phyloP scores from a whole-genome alignment of 1,140 invertebrate genomes.

The Dreissena rostriformis region DNA sequence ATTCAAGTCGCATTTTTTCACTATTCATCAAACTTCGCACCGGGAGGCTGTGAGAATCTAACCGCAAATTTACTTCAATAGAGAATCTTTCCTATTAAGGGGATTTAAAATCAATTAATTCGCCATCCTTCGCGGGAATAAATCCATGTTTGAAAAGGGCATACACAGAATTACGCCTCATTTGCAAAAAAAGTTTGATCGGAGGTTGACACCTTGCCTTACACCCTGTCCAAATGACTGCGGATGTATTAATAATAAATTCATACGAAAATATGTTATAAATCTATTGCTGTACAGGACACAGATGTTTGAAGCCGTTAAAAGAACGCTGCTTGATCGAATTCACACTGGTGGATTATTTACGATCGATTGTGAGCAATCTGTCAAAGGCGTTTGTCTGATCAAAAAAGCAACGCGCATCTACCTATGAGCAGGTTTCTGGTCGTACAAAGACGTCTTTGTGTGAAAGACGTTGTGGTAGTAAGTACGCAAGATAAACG shows the following conservation, averaged over 20 bases:
- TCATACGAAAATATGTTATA: neutral
- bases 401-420: too few species aligned
- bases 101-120: conserved; percentile 26
- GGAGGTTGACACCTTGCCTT: neutral
- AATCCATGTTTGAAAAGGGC: neutral
- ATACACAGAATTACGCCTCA: conserved; percentile 26
- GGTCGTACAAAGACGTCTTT: too few species aligned
- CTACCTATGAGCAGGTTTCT: too few species aligned
- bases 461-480: too few species aligned
- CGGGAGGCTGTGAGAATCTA: neutral
- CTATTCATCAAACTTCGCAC: too few species aligned
- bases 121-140: conserved; percentile 5
- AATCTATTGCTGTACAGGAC: neutral
- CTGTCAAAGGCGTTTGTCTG: too few species aligned
- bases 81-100: conserved; percentile 3
- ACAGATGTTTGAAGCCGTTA: neutral
- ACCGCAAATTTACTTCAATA: conserved; percentile 9
- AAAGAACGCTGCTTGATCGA: too few species aligned
- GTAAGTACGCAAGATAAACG: too few species aligned
- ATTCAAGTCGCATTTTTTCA: too few species aligned
- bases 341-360: too few species aligned
- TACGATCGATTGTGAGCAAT: too few species aligned
- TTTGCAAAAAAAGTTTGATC: conserved; percentile 3
- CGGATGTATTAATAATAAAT: neutral
- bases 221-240: neutral